Base-by-base conservation (phyloP, 2,888 invertebrate species). In the Cerastis leucographa region DNA sequence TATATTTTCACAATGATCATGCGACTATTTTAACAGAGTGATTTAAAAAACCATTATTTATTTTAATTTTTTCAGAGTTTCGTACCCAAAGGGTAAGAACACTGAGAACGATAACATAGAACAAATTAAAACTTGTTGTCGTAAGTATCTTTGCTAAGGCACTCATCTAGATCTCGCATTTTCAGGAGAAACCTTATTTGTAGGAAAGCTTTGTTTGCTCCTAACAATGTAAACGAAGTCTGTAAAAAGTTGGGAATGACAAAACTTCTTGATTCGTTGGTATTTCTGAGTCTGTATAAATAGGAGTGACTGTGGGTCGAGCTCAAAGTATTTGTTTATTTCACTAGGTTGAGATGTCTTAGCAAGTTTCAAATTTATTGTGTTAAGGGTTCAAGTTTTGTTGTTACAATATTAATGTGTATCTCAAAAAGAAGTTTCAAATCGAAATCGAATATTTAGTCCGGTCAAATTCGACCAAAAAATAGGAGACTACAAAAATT, bases 251-350 rank as follows among this genome's bases (percentile, higher is more conserved):
- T 64, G 14, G 14, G 25, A 44, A 44, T 2, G 14, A 35, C 4
- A 19, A 44, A 74, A 54, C 12, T 64, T 64, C 42, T 44, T 9
- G 44, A 68, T 44, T 69, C 44, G 59, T 49, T 67, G 5, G 14
- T 44, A 62, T 40, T 71, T 40, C 19, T 67, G 14, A 51, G 49
- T 42, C 61, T 56, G 11, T 35, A 14, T 17, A 66, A 66, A 79
- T 51, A 40, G 25, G 62, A 49, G 40, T 19, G 29, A n/a, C 19
- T 29, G 42, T 59, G 19, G 22, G 56, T 68, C 29, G 29, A 59
- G 74, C 80, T 54, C 66, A 61, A n/a, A 25, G 9, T 7, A 46
- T 61, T 73, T 79, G 68, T 73, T 78, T 78, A 65, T 51, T 54
- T 69, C 65, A 19, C 40, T 67, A 2, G 14, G 64, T 61, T 22